Evolutionary conservation across 2,797 vertebrate genomes (phyloP).

Genomic region (Leptodactylus fallax): DNA sequence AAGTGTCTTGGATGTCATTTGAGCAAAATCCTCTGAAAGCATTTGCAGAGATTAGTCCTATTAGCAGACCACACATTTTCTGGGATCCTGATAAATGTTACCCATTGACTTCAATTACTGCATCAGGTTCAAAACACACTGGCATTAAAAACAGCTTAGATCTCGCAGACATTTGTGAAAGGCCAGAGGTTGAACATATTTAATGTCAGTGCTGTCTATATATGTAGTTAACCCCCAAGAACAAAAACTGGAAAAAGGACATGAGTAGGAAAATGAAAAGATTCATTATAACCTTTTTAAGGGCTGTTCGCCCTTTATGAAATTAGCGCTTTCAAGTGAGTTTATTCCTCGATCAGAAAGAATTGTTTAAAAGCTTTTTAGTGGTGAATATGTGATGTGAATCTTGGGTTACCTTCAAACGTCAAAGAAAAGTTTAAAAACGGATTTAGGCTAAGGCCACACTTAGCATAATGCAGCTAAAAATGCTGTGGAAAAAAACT

Average conservation of each 20-base stretch:
- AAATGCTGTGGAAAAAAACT: too few relatives aligned
- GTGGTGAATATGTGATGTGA: neutral
- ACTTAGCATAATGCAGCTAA: too few relatives aligned
- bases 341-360: constrained; percentile 52
- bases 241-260: constrained; percentile 59
- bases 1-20: neutral
- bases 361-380: constrained; percentile 47
- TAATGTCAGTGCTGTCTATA: constrained; percentile 51
- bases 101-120: constrained; percentile 34
- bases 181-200: constrained; percentile 45
- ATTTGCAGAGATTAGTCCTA: constrained; percentile 25
- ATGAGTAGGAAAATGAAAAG: constrained; percentile 49
- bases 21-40: constrained; percentile 12
- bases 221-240: constrained; percentile 41
- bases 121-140: constrained; percentile 53
- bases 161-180: constrained; percentile 61
- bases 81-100: constrained; percentile 50
- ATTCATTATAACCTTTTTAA: constrained; percentile 56
- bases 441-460: too few relatives aligned
- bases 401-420: neutral
- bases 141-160: constrained; percentile 64
- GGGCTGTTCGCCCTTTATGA: constrained; percentile 17
- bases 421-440: neutral
- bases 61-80: constrained; percentile 29
- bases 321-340: constrained; percentile 52